Evolutionary conservation across 2,888 invertebrate genomes (phyloP).

Genomic region (Smittia aterrima): DNA sequence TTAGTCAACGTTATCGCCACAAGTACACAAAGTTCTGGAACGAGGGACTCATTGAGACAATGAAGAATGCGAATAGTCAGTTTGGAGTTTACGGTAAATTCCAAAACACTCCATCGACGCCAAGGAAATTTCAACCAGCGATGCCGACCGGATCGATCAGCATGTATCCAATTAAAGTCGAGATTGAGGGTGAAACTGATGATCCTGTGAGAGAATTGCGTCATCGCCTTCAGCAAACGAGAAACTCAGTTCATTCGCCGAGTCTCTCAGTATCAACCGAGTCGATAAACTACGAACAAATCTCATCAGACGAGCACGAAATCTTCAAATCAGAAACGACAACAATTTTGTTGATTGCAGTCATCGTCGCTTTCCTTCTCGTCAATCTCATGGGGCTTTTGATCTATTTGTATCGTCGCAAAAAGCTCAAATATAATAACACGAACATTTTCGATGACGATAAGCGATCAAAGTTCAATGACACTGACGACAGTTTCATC

Average conservation of each 20-base stretch:
- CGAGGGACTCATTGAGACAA: constrained; percentile 71
- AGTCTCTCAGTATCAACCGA: constrained; percentile 15
- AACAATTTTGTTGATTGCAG: constrained; percentile 59
- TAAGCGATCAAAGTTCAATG: constrained; percentile 49
- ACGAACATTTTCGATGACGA: constrained; percentile 47
- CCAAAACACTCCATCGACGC: constrained; percentile 45
- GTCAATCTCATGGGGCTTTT: constrained; percentile 61
- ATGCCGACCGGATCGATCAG: constrained; percentile 42
- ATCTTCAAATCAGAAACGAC: constrained; percentile 62
- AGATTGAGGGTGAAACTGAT: constrained; percentile 43
- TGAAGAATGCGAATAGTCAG: constrained; percentile 54
- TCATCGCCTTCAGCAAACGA: constrained; percentile 43
- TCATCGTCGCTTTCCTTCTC: constrained; percentile 69
- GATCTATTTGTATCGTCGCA: constrained; percentile 40
- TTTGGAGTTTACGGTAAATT: constrained; percentile 43
- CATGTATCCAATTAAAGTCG: constrained; percentile 41
- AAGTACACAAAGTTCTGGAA: constrained; percentile 83
- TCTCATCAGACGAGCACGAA: constrained; percentile 48
- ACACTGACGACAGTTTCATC: constrained; percentile 53
- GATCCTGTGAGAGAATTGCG: constrained; percentile 44
- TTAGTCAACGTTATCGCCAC: constrained; percentile 72
- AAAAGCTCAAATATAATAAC: constrained; percentile 41
- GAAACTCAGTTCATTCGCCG: constrained; percentile 1
- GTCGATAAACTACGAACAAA: constrained; percentile 39
- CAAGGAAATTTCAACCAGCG: constrained; percentile 46